Evolutionary conservation across 2,113 vertebrate genomes (phyloP).

Genomic region (Aegypius monachus): DNA sequence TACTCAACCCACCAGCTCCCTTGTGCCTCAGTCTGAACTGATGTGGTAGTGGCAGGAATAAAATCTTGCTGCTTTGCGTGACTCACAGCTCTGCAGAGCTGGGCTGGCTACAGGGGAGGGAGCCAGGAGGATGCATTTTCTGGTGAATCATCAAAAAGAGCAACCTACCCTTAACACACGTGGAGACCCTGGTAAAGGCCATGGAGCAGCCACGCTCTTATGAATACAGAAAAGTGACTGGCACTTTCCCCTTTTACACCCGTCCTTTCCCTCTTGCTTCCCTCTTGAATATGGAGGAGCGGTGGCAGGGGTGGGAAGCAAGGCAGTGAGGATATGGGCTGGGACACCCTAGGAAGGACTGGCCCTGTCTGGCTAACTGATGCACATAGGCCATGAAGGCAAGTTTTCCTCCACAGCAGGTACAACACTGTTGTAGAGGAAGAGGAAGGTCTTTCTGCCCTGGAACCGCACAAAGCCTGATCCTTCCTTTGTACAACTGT

Average conservation of each 20-base stretch:
- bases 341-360: neutral
- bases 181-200: neutral
- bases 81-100: neutral
- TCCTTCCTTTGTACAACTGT: neutral
- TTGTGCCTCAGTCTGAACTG: neutral
- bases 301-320: accelerated
- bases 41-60: neutral
- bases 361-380: neutral
- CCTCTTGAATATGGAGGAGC: neutral
- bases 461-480: neutral
- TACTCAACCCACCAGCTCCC: neutral
- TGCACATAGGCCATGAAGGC: neutral
- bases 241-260: neutral
- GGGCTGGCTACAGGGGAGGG: neutral
- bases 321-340: neutral
- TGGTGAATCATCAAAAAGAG: neutral
- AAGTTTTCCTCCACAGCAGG: neutral
- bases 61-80: neutral
- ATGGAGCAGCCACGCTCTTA: neutral
- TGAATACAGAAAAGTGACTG: neutral
- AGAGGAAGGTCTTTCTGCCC: neutral
- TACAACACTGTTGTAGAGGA: neutral
- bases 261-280: neutral
- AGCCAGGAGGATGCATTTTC: neutral
- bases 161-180: neutral